Conservation (phyloP, 2,888 invertebrate species). For the Eucriotettix oculatus region DNA sequence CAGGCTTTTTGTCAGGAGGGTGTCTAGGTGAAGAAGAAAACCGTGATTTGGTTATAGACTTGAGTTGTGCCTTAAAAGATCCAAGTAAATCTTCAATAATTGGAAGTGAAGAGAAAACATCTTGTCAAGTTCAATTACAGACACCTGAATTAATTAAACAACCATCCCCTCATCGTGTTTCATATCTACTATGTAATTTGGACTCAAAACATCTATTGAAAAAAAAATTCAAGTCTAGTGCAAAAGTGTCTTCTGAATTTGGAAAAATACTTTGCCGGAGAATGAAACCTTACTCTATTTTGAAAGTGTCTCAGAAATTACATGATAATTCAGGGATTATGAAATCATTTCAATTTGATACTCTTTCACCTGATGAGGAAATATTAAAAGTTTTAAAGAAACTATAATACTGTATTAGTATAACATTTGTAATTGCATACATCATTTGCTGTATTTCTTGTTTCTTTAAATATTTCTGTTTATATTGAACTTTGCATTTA, state of each 20-base stretch:
- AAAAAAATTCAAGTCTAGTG: conserved; percentile 11
- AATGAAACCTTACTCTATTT: conserved; percentile 16
- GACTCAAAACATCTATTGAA: conserved; percentile 8
- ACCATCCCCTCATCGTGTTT: background rate
- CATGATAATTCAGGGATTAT: conserved; percentile 13
- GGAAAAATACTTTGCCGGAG: conserved; percentile 32
- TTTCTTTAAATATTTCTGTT: too few species aligned
- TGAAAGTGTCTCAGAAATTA: conserved; percentile 6
- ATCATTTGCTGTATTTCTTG: too few species aligned
- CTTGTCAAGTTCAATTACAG: too few species aligned
- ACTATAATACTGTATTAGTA: too few species aligned
- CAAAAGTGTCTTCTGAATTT: conserved; percentile 26
- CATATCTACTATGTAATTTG: background rate
- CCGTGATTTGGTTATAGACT: conserved; percentile 5
- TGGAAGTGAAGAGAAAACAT: background rate
- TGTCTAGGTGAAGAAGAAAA: background rate
- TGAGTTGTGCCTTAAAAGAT: conserved; percentile 7
- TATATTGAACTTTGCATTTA: too few species aligned
- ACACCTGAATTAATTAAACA: too few species aligned
- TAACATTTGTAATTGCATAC: too few species aligned
- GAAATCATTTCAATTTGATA: conserved; percentile 28
- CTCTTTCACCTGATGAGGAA: conserved; percentile 42
- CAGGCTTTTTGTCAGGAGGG: too few species aligned
- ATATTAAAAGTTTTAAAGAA: background rate
- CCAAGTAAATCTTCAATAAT: background rate